Percentiles rank a stretch among this genome's conserved stretches.
Evolutionary conservation across 2,797 vertebrate species (phyloP).

Genomic region (Poeciliopsis presidionis): DNA sequence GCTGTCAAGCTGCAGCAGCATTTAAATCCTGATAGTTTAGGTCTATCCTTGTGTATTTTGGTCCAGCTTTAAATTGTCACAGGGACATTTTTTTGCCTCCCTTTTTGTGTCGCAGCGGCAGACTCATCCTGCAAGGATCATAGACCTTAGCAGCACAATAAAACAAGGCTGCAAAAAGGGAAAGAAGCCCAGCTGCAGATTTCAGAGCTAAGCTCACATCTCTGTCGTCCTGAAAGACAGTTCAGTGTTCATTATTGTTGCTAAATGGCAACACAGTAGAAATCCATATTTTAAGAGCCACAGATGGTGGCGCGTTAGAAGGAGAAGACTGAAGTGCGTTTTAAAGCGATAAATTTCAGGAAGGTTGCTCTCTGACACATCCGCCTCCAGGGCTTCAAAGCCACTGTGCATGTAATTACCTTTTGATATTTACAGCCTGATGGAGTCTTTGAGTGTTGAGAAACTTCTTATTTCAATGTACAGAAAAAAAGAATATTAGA

Average conservation of each 20-base stretch:
- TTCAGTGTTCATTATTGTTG: slow-evolving; percentile 34
- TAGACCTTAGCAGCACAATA: slow-evolving; percentile 51
- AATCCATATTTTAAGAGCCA: slow-evolving; percentile 49
- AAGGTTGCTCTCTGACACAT: slow-evolving; percentile 29
- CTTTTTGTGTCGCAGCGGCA: slow-evolving; percentile 22
- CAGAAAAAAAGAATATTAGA: background rate
- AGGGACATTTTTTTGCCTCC: background rate
- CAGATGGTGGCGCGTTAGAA: slow-evolving; percentile 43
- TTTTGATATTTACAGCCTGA: slow-evolving; percentile 42
- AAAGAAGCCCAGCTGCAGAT: slow-evolving; percentile 29
- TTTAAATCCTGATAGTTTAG: background rate
- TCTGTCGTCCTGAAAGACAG: slow-evolving; percentile 6
- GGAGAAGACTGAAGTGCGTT: slow-evolving; percentile 22
- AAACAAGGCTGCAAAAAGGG: slow-evolving; percentile 35
- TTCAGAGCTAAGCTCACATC: slow-evolving; percentile 15
- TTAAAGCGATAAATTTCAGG: slow-evolving; percentile 40
- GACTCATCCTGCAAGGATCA: slow-evolving; percentile 38
- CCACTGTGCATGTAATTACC: slow-evolving; percentile 46
- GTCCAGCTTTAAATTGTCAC: slow-evolving; percentile 5
- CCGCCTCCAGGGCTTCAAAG: slow-evolving; percentile 12
- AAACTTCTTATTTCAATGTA: background rate
- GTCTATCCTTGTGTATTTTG: background rate
- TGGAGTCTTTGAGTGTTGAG: slow-evolving; percentile 7
- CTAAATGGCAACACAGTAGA: slow-evolving; percentile 49
- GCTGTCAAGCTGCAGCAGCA: slow-evolving; percentile 1